Conservation (phyloP, 1,140 invertebrate species). For the Brachionus rotundiformis region DNA sequence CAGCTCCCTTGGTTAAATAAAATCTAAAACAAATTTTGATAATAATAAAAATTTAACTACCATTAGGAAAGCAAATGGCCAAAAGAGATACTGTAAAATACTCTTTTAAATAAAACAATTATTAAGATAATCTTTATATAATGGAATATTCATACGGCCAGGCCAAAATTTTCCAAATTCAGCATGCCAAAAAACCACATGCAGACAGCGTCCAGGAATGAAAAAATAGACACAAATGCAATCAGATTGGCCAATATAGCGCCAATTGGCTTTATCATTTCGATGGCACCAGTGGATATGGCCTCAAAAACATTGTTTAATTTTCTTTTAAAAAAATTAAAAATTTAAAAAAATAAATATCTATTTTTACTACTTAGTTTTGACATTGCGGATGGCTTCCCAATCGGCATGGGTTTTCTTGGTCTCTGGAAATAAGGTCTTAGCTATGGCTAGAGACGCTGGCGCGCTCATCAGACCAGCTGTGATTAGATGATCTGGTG, state of each 20-base stretch:
- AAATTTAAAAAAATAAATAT: neutral
- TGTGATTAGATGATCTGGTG: slow-evolving; percentile 53
- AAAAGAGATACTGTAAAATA: slow-evolving; percentile 50
- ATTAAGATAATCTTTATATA: neutral
- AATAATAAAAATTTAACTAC: neutral
- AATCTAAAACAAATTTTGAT: neutral
- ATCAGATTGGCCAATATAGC: slow-evolving; percentile 53
- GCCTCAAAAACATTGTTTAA: slow-evolving; percentile 49
- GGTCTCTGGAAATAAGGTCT: slow-evolving; percentile 54
- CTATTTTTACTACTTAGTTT: slow-evolving; percentile 13
- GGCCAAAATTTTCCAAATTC: slow-evolving; percentile 53
- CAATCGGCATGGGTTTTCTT: slow-evolving; percentile 36
- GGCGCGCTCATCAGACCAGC: slow-evolving; percentile 54
- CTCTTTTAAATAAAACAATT: neutral
- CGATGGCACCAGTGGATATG: slow-evolving; percentile 16
- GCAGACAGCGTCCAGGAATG: slow-evolving; percentile 55
- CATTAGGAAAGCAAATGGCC: slow-evolving; percentile 52
- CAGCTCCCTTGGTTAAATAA: neutral
- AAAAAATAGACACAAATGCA: slow-evolving; percentile 53
- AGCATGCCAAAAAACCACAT: slow-evolving; percentile 55
- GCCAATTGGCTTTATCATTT: slow-evolving; percentile 16
- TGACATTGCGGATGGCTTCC: slow-evolving; percentile 25
- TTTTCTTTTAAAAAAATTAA: neutral
- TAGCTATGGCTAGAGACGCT: slow-evolving; percentile 52
- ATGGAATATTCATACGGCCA: neutral